These are phyloP conservation scores for Ctenoplectra terminalis DNA, from an alignment of 1,140 invertebrate genomes.

Conservation along the genomic window DNA sequence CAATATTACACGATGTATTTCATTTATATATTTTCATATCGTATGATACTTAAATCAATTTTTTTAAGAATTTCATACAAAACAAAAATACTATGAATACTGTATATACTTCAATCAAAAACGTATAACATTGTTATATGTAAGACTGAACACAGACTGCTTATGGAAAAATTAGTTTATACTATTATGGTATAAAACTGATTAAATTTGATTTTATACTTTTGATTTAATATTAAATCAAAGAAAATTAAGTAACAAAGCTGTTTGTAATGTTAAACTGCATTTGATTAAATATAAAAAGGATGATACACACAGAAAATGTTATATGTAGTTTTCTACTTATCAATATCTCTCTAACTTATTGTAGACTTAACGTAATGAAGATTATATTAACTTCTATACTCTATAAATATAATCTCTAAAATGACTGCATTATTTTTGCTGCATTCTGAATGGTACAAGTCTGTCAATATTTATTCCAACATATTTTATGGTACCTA, in stretches of 20 bases:
- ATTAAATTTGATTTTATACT: no score
- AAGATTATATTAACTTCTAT: constrained; percentile 34
- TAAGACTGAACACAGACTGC: not conserved
- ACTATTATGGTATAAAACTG: constrained; percentile 1
- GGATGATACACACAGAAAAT: constrained; percentile 13
- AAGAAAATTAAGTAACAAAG: constrained; percentile 10
- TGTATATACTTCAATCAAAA: not conserved
- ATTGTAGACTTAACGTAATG: not conserved
- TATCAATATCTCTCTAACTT: not conserved
- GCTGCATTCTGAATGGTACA: constrained; percentile 65
- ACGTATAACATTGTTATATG: constrained; percentile 1
- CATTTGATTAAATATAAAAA: not conserved
- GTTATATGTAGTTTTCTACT: not conserved
- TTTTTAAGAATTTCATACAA: not conserved
- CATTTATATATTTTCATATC: constrained; percentile 1
- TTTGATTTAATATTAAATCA: constrained; percentile 10
- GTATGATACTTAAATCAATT: not conserved
- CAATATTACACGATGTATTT: constrained; percentile 22
- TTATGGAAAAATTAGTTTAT: not conserved
- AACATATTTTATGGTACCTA: not conserved
- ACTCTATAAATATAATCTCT: constrained; percentile 59
- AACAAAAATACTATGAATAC: not conserved
- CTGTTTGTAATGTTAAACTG: not conserved
- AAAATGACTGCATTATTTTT: constrained; percentile 58
- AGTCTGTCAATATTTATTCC: not conserved